Percentiles rank a stretch among this genome's conserved stretches.
Conservation (phyloP, 2,888 invertebrate species). For the Papilio gigon region DNA sequence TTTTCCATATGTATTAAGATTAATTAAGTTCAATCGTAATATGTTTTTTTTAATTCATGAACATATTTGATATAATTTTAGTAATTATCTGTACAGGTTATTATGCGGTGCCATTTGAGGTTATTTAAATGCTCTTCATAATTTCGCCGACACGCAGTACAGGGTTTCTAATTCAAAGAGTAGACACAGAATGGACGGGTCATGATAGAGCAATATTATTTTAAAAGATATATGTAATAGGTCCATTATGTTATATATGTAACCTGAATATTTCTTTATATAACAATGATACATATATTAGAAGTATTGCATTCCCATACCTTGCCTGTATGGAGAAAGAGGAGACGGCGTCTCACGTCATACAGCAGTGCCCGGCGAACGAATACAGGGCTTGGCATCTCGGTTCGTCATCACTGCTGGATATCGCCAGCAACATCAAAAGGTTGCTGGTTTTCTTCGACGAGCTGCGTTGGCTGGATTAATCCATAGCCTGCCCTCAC, state of each 20-base stretch:
- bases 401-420: no score
- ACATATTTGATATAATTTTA: slow-evolving; percentile 16
- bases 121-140: neutral
- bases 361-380: no score
- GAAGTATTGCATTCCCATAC: no score
- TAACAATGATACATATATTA: slow-evolving; percentile 50
- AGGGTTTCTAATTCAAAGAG: neutral
- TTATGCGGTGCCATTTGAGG: slow-evolving; percentile 3
- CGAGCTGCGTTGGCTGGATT: no score
- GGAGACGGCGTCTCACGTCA: no score
- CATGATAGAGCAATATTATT: neutral
- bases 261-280: slow-evolving; percentile 66
- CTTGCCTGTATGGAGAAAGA: no score
- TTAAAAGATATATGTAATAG: no score
- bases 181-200: neutral
- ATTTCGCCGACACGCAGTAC: neutral
- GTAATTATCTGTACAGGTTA: slow-evolving; percentile 4
- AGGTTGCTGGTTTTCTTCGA: no score
- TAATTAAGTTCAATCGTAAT: slow-evolving; percentile 3
- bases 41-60: neutral
- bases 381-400: no score
- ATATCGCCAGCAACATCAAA: no score
- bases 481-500: no score
- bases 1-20: neutral
- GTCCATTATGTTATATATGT: slow-evolving; percentile 56